Conservation (phyloP, 2,888 invertebrate genomes). For the Leptopilina myrica region DNA sequence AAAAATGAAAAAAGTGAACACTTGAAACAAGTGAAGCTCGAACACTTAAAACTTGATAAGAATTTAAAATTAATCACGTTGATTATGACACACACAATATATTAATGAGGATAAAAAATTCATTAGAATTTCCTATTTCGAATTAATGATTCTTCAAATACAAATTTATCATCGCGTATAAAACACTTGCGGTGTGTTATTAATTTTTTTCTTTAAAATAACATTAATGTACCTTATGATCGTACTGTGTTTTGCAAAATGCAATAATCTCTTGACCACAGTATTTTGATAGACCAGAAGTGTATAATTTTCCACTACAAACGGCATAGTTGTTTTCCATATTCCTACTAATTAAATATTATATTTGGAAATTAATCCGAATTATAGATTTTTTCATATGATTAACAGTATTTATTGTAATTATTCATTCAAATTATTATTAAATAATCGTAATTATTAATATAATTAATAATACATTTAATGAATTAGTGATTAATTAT, state of each 20-base stretch:
- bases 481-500: too few species aligned
- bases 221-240: conserved; percentile 52
- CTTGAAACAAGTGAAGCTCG: neutral
- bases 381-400: too few species aligned
- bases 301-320: conserved; percentile 59
- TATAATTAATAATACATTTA: too few species aligned
- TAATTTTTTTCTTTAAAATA: neutral
- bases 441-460: too few species aligned
- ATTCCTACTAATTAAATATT: neutral
- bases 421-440: too few species aligned
- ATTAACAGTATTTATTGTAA: too few species aligned
- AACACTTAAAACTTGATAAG: neutral
- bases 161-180: neutral
- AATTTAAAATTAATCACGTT: conserved; percentile 5
- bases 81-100: conserved; percentile 9
- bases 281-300: conserved; percentile 53
- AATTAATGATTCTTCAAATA: neutral
- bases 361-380: neutral
- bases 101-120: conserved; percentile 20
- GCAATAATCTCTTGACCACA: conserved; percentile 43
- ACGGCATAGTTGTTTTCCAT: conserved; percentile 46
- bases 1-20: too few species aligned
- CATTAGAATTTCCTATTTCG: conserved; percentile 10
- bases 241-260: conserved; percentile 53
- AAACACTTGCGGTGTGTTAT: neutral